Base-by-base conservation (phyloP, 2,888 invertebrate genomes). In the Stenodera caucasica region DNA sequence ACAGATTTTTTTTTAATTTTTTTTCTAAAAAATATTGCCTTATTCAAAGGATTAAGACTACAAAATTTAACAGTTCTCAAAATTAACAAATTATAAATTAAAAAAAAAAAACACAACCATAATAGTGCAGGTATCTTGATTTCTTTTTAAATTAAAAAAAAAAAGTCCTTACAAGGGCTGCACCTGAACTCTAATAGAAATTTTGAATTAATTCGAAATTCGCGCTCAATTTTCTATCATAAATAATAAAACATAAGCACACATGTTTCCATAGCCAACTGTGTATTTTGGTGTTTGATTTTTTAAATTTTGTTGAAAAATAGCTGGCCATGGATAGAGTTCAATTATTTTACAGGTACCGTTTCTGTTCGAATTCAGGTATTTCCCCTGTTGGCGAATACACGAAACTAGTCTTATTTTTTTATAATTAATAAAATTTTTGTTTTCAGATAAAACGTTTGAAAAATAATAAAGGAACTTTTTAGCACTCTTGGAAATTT, bases 11-110 rank as follows among this genome's bases (percentile, higher is more conserved):
- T 53, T n/a, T n/a, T n/a, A n/a, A n/a, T n/a, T n/a, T n/a, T n/a
- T n/a, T n/a, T n/a, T n/a, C n/a, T n/a, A n/a, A n/a, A 66, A 58
- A 70, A 73, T 77, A 76, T 76, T 76, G 76, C 76, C 74, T 72
- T 76, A 73, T 72, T 73, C 68, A 69, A 73, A 55, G 56, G 52
- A 66, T 55, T 58, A 65, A 60, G 18, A 18, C 9, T 15, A 18
- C 15, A n/a, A n/a, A n/a, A n/a, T 18, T 7, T 56, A 60, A 62
- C 62, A 67, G 64, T 61, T 60, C 63, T 65, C 65, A 64, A 66
- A 66, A 61, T 11, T 21, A 21, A 45, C 11, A 63, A 63, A n/a
- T 49, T 66, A 65, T 59, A 67, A 70, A 70, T 65, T 64, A 67
- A 68, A 71, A 70, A 67, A 70, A 69, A 70, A 63, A 63, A 75